A percentile compares a stretch with the other conserved stretches of the same genome.
Conservation (phyloP, 2,797 vertebrate species). For the Mycteria americana region DNA sequence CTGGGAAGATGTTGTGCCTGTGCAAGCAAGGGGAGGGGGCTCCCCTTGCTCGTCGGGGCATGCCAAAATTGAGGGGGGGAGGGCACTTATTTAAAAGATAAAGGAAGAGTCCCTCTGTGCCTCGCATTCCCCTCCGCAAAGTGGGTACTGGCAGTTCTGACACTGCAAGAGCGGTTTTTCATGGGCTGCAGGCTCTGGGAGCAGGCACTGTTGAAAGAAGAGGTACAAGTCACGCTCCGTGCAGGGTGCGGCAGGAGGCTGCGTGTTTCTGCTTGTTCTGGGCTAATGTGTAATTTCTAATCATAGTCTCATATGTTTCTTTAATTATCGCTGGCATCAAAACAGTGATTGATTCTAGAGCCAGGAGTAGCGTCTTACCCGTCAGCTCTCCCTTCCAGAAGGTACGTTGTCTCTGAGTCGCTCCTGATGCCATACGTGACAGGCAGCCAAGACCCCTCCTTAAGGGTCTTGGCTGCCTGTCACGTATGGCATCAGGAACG, state of each 20-base stretch:
- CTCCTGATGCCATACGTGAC: background rate
- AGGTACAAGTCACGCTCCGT: accelerated
- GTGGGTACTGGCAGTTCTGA: background rate
- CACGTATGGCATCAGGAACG: too few species aligned
- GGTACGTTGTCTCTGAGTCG: background rate
- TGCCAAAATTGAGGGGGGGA: background rate
- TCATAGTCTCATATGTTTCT: background rate
- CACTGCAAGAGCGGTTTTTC: background rate
- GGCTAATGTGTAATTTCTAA: background rate
- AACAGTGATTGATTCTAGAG: background rate
- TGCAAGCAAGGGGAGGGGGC: background rate
- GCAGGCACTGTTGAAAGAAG: background rate
- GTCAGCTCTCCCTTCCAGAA: background rate
- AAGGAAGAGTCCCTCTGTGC: background rate
- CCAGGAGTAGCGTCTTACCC: background rate
- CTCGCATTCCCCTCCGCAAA: background rate
- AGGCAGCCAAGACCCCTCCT: background rate
- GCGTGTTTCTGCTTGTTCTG: background rate
- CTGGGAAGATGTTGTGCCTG: accelerated
- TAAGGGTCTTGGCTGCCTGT: too few species aligned
- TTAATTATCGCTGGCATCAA: background rate
- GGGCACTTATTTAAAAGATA: background rate
- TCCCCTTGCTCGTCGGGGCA: background rate
- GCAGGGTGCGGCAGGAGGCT: background rate
- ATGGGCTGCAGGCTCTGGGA: background rate